Conservation (phyloP, 2,113 vertebrate genomes). For the Poeciliopsis prolifica region DNA sequence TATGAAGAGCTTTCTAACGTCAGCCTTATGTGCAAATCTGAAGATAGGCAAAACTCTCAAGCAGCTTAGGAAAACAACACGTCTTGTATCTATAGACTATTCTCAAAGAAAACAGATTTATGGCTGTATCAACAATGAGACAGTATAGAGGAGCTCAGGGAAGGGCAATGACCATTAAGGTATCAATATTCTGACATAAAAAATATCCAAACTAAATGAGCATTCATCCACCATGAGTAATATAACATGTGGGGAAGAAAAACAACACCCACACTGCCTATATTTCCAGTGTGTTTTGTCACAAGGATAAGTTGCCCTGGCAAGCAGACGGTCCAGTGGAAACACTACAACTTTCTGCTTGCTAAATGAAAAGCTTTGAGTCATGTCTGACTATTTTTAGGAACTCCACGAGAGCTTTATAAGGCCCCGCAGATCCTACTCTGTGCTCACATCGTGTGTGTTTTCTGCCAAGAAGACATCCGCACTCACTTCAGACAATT, state of each 20-base stretch:
- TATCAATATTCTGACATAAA: background rate
- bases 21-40: background rate
- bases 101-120: constrained; percentile 23
- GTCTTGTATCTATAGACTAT: background rate
- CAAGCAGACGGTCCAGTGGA: constrained; percentile 40
- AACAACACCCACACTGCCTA: background rate
- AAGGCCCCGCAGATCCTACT: constrained; percentile 42
- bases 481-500: background rate
- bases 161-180: too few relatives aligned
- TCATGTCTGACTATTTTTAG: constrained; percentile 80
- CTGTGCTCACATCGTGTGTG: constrained; percentile 26
- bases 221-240: background rate
- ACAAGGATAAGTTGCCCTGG: constrained; percentile 46
- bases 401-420: constrained; percentile 62
- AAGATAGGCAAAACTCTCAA: too few relatives aligned
- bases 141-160: background rate
- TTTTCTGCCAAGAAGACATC: constrained; percentile 8
- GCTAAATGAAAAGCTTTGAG: constrained; percentile 60
- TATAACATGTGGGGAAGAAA: background rate
- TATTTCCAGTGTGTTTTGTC: constrained; percentile 9
- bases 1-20: background rate
- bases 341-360: constrained; percentile 44
- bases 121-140: constrained; percentile 1
- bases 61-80: background rate
- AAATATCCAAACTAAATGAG: background rate